Evolutionary conservation across 2,113 vertebrate genomes (phyloP).

Genomic region (Aplodontia rufa): DNA sequence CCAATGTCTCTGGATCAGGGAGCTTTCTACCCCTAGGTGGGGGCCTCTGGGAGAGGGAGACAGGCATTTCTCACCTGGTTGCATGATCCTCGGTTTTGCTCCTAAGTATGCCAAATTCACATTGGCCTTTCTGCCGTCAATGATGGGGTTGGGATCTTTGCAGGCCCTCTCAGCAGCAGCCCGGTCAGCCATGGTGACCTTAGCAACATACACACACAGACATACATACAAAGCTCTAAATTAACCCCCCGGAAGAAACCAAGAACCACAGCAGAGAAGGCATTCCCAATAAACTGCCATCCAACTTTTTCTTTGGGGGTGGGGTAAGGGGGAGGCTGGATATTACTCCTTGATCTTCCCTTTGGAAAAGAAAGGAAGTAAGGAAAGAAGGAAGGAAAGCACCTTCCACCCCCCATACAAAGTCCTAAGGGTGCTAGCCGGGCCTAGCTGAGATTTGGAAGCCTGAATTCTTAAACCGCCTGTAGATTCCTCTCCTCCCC

Average conservation of each 20-base stretch:
- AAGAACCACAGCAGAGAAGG: not conserved
- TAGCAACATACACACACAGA: conserved; percentile 76
- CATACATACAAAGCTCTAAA: conserved; percentile 65
- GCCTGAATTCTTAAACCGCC: conserved; percentile 38
- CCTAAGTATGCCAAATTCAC: conserved; percentile 99
- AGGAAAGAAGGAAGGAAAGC: not conserved
- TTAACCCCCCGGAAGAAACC: conserved; percentile 64
- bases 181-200: conserved; percentile 99
- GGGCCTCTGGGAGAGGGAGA: not conserved
- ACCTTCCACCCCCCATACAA: not conserved
- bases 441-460: conserved; percentile 61
- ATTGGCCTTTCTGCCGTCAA: conserved; percentile 98
- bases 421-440: not conserved
- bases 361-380: not conserved
- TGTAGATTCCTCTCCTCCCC: not conserved
- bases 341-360: not conserved
- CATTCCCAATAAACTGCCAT: not conserved
- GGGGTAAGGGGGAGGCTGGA: not conserved
- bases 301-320: conserved; percentile 26
- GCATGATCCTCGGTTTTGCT: conserved; percentile 98
- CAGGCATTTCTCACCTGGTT: conserved; percentile 91
- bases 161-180: conserved; percentile 97
- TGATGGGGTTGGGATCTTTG: conserved; percentile 99
- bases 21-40: not conserved
- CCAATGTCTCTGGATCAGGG: not conserved